Percentiles rank a stretch among this genome's conserved stretches.
Conservation (phyloP, 2,888 invertebrate genomes). For the Andricus quercusramuli region DNA sequence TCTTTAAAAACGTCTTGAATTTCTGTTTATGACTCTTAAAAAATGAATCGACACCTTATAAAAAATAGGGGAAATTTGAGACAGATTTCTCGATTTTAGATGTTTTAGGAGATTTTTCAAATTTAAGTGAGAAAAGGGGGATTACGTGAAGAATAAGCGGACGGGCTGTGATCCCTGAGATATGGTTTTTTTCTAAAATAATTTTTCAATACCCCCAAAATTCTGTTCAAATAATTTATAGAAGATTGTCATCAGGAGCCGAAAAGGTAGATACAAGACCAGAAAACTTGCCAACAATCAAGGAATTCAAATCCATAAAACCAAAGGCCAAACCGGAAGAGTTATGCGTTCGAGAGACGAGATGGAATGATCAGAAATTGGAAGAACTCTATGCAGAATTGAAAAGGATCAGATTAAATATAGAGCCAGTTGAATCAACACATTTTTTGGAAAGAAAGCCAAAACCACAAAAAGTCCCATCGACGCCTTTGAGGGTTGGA, state of each 20-base stretch:
- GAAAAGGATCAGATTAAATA: conserved; percentile 76
- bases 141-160: no score
- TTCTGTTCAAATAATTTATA: conserved; percentile 36
- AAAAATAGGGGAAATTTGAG: no score
- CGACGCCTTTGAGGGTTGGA: conserved; percentile 50
- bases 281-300: conserved; percentile 79
- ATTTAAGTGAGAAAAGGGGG: no score
- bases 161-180: not conserved
- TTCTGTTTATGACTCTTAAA: no score
- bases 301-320: conserved; percentile 79
- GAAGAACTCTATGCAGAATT: conserved; percentile 82
- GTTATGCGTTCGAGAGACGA: conserved; percentile 83
- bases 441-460: conserved; percentile 58
- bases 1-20: no score
- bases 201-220: not conserved
- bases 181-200: not conserved
- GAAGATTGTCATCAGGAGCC: conserved; percentile 79
- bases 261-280: conserved; percentile 79
- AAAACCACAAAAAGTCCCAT: conserved; percentile 39
- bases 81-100: no score
- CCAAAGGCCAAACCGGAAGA: conserved; percentile 62
- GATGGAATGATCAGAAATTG: conserved; percentile 84
- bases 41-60: no score
- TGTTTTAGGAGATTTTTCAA: no score
- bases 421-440: conserved; percentile 46